phyloP scores from a whole-genome alignment of 1,140 invertebrate genomes.

The Goniozus legneri region DNA sequence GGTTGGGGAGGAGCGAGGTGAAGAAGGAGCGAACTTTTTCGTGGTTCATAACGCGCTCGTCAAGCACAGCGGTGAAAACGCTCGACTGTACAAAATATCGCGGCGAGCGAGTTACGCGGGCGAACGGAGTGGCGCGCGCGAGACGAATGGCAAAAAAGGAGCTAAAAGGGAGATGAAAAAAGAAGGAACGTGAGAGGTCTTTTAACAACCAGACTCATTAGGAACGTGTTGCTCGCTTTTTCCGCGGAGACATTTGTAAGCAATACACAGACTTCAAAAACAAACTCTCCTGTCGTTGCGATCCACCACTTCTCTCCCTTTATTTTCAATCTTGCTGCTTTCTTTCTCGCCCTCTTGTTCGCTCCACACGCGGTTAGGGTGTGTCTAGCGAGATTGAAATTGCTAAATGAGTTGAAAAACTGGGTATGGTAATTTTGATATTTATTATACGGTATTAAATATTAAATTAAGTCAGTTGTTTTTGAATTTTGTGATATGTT shows the following conservation, averaged over 20 bases:
- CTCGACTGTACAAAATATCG: no score
- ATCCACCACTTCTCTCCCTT: constrained; percentile 15
- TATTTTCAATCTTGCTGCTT: constrained; percentile 10
- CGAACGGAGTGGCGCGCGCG: neutral
- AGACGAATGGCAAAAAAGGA: constrained; percentile 7
- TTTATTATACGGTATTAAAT: no score
- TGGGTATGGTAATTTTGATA: no score
- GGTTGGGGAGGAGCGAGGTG: neutral
- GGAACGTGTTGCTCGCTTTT: constrained; percentile 44
- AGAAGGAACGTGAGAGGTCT: constrained; percentile 28
- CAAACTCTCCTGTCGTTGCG: constrained; percentile 42
- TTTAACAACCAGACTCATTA: constrained; percentile 57
- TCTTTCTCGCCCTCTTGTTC: constrained; percentile 4
- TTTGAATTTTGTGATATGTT: no score
- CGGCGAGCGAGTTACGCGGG: constrained; percentile 3
- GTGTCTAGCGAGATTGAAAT: constrained; percentile 36
- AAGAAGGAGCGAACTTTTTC: neutral
- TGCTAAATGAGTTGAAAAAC: no score
- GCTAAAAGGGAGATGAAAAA: constrained; percentile 9
- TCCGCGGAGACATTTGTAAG: constrained; percentile 55
- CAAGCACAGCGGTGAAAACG: no score
- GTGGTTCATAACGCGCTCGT: no score
- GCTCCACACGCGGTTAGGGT: constrained; percentile 23
- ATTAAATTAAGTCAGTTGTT: no score
- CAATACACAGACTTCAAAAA: constrained; percentile 55